Evolutionary conservation across 2,797 vertebrate species (phyloP), one percentile per base, ranked within the genome.

Genomic region (Periophthalmus magnuspinnatus): DNA sequence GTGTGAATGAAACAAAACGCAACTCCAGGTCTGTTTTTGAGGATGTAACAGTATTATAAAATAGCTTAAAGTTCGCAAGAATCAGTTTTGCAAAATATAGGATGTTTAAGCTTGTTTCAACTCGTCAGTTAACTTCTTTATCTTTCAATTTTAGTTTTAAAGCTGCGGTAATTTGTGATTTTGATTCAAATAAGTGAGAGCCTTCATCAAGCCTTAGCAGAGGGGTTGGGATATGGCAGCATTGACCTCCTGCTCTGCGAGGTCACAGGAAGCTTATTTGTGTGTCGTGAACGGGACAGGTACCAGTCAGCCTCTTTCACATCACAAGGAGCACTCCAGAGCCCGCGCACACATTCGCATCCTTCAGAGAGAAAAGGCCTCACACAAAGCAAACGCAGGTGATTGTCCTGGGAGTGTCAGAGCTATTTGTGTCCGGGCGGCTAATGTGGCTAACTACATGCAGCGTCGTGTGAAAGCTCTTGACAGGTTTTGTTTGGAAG

Each of bases 201-300:
- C 52, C 21, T 5, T 22, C 21, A 1, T 54, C 1, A 22, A 24
- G 21, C 52, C n/a, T 55, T 10, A 10, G 38, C 34, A 19, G 33
- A 2, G 17, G 8, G 60, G 58, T 21, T 9, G 58, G 17, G 28
- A 17, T 19, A 41, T 14, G 5, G 58, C 32, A 63, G 21, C 41
- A 60, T 52, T 34, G 68, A 47, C 72, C 74, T 68, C 65, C 67
- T 24, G 62, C 47, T 52, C 28, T 28, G 14, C 56, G 5, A 58
- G 52, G 52, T 10, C 50, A 68, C 60, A 75, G 65, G 69, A 72
- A 80, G 41, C 68, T 19, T 74, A 76, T 79, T 82, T 69, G 74
- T 79, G 60, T 38, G 61, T 17, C 69, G 61, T 19, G 13, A 74
- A 80, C 61, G 24, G 70, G 8, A 55, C 45, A 59, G 58, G 56